These are phyloP conservation scores for Cossypha polioptera DNA, from an alignment of 2,797 vertebrate genomes.

Conservation along the genomic window DNA sequence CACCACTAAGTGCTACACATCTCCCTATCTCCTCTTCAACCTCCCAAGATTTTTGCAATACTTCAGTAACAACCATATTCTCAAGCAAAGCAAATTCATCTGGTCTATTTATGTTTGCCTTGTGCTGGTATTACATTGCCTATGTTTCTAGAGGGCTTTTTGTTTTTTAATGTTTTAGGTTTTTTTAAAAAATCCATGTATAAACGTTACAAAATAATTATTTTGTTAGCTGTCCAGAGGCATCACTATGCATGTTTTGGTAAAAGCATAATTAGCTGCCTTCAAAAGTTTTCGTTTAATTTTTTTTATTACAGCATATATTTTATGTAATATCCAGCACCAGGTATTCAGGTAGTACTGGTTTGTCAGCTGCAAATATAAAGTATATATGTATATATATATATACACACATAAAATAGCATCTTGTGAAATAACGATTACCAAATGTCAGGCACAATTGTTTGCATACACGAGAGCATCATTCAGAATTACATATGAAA, in stretches of 20 bases:
- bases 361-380: conserved; percentile 76
- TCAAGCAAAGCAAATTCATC: conserved; percentile 55
- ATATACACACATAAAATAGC: conserved; percentile 62
- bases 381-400: conserved; percentile 66
- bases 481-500: conserved; percentile 54
- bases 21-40: not conserved
- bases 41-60: not conserved
- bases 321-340: conserved; percentile 71
- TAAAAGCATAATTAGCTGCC: conserved; percentile 81
- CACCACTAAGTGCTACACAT: not conserved
- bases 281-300: conserved; percentile 70
- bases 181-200: conserved; percentile 67
- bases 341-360: conserved; percentile 73
- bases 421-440: conserved; percentile 73
- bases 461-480: conserved; percentile 61
- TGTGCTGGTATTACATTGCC: conserved; percentile 67
- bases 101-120: conserved; percentile 64
- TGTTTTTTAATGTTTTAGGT: not conserved
- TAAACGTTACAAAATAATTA: conserved; percentile 75
- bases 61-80: conserved; percentile 11
- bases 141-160: conserved; percentile 42
- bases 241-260: conserved; percentile 74
- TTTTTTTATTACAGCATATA: conserved; percentile 49
- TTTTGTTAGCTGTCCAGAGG: conserved; percentile 68
- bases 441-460: conserved; percentile 68